These are phyloP conservation scores for Cosmia trapezina DNA, from an alignment of 2,888 invertebrate genomes.

Conservation along the genomic window DNA sequence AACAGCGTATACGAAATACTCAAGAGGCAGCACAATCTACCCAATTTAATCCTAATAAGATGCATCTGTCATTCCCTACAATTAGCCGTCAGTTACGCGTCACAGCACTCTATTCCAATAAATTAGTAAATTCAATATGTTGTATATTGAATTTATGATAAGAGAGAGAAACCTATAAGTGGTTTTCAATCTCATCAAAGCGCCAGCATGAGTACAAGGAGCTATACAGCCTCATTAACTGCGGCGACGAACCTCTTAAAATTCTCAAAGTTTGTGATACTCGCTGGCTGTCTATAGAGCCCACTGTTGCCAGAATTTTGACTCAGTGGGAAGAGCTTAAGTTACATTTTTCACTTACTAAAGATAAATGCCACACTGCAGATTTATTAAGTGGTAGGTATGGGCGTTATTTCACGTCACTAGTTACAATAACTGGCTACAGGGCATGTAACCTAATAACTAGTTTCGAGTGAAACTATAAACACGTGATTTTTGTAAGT, in stretches of 20 bases:
- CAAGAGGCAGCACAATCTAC: constrained; percentile 58
- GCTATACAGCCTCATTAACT: constrained; percentile 65
- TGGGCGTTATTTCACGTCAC: too few relatives aligned
- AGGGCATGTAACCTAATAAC: too few relatives aligned
- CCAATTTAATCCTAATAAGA: constrained; percentile 62
- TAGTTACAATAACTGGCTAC: too few relatives aligned
- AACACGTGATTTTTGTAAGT: too few relatives aligned
- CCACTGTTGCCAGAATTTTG: constrained; percentile 64
- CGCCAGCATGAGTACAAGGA: constrained; percentile 62
- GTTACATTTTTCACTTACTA: constrained; percentile 44
- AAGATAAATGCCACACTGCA: constrained; percentile 25
- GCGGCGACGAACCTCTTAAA: constrained; percentile 67
- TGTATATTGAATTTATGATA: constrained; percentile 69
- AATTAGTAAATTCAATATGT: too few relatives aligned
- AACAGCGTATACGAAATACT: constrained; percentile 66
- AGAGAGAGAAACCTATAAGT: constrained; percentile 59
- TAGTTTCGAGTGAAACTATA: too few relatives aligned
- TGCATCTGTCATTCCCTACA: constrained; percentile 68
- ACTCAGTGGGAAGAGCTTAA: constrained; percentile 9
- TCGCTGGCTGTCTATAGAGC: constrained; percentile 69
- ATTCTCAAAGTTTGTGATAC: constrained; percentile 61
- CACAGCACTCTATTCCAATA: constrained; percentile 66
- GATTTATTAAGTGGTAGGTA: constrained; percentile 3
- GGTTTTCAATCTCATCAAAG: constrained; percentile 54
- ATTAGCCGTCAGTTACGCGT: constrained; percentile 67